A percentile compares a stretch with the other conserved stretches of the same genome.
Evolutionary conservation across 2,888 invertebrate species (phyloP).

Genomic region (Temnothorax ravouxi): DNA sequence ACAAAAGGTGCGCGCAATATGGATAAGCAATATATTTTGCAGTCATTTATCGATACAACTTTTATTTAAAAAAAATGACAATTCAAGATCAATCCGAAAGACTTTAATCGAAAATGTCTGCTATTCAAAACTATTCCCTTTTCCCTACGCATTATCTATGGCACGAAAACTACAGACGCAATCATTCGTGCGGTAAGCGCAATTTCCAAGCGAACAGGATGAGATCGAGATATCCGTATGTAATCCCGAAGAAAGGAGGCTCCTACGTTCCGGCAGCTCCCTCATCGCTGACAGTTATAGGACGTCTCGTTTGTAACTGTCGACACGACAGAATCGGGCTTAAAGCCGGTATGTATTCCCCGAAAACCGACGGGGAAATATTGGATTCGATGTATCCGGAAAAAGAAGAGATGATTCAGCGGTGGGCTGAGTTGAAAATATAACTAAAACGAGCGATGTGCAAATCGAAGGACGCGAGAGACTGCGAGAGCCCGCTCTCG

Average conservation of each 20-base stretch:
- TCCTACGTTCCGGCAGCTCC: constrained; percentile 58
- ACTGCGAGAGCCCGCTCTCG: constrained; percentile 30
- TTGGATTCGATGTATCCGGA: constrained; percentile 69
- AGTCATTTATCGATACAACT: not conserved
- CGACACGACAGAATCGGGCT: constrained; percentile 74
- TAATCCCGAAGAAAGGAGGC: constrained; percentile 62
- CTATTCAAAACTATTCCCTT: not conserved
- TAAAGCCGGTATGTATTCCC: constrained; percentile 73
- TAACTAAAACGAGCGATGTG: constrained; percentile 50
- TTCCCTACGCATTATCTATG: not conserved
- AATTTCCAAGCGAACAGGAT: constrained; percentile 41
- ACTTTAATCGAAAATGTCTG: not conserved
- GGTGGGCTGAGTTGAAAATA: constrained; percentile 31
- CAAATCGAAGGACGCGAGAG: constrained; percentile 40
- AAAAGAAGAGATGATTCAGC: not conserved
- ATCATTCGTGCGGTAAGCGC: constrained; percentile 36
- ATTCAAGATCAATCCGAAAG: not conserved
- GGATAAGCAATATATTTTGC: not conserved
- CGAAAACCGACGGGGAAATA: constrained; percentile 71
- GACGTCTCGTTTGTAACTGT: constrained; percentile 80
- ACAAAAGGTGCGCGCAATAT: not conserved
- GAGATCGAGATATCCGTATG: constrained; percentile 60
- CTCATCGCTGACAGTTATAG: constrained; percentile 74
- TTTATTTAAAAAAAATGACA: not conserved
- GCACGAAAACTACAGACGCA: constrained; percentile 16